These are phyloP conservation scores for Diarsia mendica DNA, from an alignment of 2,888 invertebrate species.

Conservation along the genomic window DNA sequence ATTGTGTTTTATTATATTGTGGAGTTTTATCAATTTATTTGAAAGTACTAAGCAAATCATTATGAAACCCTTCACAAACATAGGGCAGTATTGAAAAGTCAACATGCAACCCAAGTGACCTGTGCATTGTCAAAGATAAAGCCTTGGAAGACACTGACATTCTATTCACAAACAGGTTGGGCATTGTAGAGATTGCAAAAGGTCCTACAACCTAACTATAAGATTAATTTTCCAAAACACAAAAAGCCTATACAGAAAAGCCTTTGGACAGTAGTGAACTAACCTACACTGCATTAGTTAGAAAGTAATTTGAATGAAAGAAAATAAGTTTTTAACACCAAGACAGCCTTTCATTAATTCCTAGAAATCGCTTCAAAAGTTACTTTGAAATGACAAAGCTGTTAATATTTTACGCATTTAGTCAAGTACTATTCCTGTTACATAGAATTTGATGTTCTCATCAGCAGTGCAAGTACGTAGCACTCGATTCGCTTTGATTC, in stretches of 20 bases:
- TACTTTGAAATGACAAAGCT: neutral
- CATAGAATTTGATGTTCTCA: no score
- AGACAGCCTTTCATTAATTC: neutral
- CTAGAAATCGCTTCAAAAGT: neutral
- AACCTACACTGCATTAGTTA: neutral
- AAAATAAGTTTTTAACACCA: neutral
- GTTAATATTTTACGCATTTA: neutral
- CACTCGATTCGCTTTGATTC: no score
- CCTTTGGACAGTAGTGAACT: neutral
- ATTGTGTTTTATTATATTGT: neutral
- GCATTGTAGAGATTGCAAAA: neutral
- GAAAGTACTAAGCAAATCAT: neutral
- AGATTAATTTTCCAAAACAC: neutral
- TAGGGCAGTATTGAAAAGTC: neutral
- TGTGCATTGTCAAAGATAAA: rapidly evolving
- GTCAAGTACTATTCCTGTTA: neutral
- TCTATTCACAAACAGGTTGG: neutral
- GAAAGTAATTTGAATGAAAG: neutral
- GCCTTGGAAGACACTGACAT: neutral
- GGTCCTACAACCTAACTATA: neutral
- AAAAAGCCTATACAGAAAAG: neutral
- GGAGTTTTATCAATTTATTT: neutral
- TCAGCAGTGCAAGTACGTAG: no score
- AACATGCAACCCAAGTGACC: neutral
- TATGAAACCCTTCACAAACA: neutral